Percentiles rank a stretch among this genome's conserved stretches.
phyloP scores from a whole-genome alignment of 1,140 invertebrate species.

The Archegozetes longisetosus region DNA sequence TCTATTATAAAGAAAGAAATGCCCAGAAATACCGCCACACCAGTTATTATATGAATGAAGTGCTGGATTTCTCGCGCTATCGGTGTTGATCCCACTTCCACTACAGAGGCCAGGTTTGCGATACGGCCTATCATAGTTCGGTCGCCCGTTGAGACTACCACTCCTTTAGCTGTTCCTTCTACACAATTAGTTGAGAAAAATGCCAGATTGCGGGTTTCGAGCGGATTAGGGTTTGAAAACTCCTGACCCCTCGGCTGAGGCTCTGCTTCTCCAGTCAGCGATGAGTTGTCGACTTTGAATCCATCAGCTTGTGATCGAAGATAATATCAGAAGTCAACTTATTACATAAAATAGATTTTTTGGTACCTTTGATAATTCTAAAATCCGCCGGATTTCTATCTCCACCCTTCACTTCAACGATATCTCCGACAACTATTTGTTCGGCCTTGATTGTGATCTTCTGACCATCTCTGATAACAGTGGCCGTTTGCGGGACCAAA shows the following conservation, averaged over 20 bases:
- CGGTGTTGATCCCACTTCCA: constrained; percentile 69
- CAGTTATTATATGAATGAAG: constrained; percentile 96
- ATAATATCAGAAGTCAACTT: constrained; percentile 53
- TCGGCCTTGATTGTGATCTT: constrained; percentile 43
- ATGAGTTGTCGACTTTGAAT: constrained; percentile 39
- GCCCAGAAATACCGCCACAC: constrained; percentile 39
- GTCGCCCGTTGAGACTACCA: constrained; percentile 91
- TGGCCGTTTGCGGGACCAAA: constrained; percentile 45
- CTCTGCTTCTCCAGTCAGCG: constrained; percentile 45
- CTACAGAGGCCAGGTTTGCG: constrained; percentile 81
- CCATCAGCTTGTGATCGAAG: too few species aligned
- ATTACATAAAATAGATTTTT: constrained; percentile 68
- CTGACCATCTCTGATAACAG: too few species aligned
- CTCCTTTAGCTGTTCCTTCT: constrained; percentile 50
- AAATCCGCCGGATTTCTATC: constrained; percentile 71
- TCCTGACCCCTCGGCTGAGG: constrained; percentile 28
- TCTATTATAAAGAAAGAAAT: constrained; percentile 23
- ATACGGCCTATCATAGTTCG: constrained; percentile 95
- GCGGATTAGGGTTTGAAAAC: constrained; percentile 32
- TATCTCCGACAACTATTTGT: constrained; percentile 42
- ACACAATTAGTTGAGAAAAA: constrained; percentile 36
- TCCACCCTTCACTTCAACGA: constrained; percentile 61
- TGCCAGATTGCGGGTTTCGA: constrained; percentile 33
- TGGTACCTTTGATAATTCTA: constrained; percentile 44
- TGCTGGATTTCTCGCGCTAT: constrained; percentile 59